Base-by-base conservation (phyloP, 2,888 invertebrate species). In the Pomacea canaliculata region DNA sequence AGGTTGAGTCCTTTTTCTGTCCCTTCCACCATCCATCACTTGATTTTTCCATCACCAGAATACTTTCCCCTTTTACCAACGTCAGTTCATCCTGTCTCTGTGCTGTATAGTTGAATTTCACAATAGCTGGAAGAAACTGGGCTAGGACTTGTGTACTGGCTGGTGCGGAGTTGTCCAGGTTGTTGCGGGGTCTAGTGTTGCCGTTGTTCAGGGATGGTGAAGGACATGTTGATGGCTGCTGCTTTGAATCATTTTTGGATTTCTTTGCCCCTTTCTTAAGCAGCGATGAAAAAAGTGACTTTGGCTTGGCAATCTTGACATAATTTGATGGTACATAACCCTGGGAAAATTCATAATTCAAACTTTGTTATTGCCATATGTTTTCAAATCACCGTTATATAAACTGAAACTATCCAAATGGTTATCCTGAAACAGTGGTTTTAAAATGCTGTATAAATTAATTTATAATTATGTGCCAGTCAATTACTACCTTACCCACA, bases 11-110 rank as follows among this genome's bases (percentile, higher is more conserved):
- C 63, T 84, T 86, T 76, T 89, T 89, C 60, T 91, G 88, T 72
- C 99, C 99, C 88, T 98, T 94, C 99, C 99, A 99, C 99, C 99
- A 99, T 80, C 96, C 98, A 92, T 99, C 99, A 85, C 97, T 97
- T 87, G 97, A 98, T 92, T 99, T 99, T 92, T 99, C 99, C 83
- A 99, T 92, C 83, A 99, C 99, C 80, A 85, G 93, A 84, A 99
- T 97, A 85, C 96, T 93, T 76, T 97, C 97, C 84, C 98, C 98
- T 92, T 99, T 99, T 68, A 95, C 95, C 81, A 99, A 93, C 0
- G 97, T 95, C 76, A 99, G 92, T 91, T 99, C 99, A 89, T 99
- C 99, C 2, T 96, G 94, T 91, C 98, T 97, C 92, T 97, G 97
- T 68, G 98, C 97, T 91, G 92, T 91, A 85, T 93, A 93, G 78